phyloP scores from a whole-genome alignment of 2,797 vertebrate species.

The Myotis findleyi region DNA sequence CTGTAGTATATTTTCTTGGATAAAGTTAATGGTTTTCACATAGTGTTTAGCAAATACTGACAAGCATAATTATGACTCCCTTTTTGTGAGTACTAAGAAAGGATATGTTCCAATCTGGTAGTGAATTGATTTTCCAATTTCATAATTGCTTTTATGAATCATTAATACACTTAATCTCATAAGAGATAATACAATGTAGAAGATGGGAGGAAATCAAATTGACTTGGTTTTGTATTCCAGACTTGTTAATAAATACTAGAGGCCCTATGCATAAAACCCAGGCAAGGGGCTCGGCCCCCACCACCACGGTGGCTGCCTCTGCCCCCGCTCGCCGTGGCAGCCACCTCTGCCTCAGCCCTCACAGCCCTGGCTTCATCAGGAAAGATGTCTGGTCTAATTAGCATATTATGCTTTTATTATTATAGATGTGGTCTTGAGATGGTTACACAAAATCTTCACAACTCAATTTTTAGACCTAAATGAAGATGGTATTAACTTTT shows the following conservation, averaged over 20 bases:
- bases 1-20: background rate
- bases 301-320: no score
- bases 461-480: background rate
- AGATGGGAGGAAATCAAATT: background rate
- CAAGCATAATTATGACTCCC: background rate
- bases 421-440: background rate
- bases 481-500: background rate
- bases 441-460: background rate
- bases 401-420: no score
- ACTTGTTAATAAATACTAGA: background rate
- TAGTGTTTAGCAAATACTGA: conserved; percentile 16
- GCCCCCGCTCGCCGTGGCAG: no score
- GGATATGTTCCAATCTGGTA: background rate
- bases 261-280: no score
- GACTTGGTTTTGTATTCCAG: background rate
- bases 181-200: background rate
- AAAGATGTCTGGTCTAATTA: no score
- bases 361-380: no score
- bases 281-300: no score
- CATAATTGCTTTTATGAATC: background rate
- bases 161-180: background rate
- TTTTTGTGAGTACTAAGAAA: background rate
- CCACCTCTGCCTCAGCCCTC: no score
- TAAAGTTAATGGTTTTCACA: background rate
- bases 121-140: background rate